phyloP scores from a whole-genome alignment of 1,140 invertebrate species.

The Anastrepha obliqua region DNA sequence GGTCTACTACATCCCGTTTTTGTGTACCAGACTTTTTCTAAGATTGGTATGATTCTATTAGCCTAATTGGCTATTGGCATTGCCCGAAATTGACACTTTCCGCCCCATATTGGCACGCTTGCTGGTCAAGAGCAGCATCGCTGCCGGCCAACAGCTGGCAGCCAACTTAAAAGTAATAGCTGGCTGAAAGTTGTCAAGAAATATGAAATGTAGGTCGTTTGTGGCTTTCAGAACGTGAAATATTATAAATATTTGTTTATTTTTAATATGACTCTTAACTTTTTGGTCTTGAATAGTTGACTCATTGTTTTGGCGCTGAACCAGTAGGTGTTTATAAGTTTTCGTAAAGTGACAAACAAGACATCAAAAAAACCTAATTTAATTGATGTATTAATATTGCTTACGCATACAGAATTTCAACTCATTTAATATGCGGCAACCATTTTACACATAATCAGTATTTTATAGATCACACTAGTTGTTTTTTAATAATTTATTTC shows the following conservation, averaged over 20 bases:
- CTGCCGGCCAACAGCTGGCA: background rate
- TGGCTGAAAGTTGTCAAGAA: constrained; percentile 20
- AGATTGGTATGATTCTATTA: background rate
- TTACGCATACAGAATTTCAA: constrained; percentile 4
- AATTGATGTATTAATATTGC: constrained; percentile 49
- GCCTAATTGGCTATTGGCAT: constrained; percentile 18
- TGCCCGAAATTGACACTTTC: constrained; percentile 1
- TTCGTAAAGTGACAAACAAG: background rate
- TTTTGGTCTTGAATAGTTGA: background rate
- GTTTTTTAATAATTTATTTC: constrained; percentile 16
- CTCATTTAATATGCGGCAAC: constrained; percentile 13
- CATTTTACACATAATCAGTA: background rate
- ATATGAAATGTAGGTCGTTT: constrained; percentile 40
- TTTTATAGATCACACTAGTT: background rate
- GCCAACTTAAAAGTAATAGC: background rate
- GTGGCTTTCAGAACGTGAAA: background rate
- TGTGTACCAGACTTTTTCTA: no score
- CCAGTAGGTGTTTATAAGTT: background rate
- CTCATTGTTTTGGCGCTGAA: background rate
- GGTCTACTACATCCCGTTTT: no score
- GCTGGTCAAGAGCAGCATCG: constrained; percentile 43
- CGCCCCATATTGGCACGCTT: constrained; percentile 41
- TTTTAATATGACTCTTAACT: no score
- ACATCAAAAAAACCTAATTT: background rate
- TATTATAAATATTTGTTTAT: background rate